phyloP scores from a whole-genome alignment of 2,113 vertebrate species.

The Sylvia atricapilla region DNA sequence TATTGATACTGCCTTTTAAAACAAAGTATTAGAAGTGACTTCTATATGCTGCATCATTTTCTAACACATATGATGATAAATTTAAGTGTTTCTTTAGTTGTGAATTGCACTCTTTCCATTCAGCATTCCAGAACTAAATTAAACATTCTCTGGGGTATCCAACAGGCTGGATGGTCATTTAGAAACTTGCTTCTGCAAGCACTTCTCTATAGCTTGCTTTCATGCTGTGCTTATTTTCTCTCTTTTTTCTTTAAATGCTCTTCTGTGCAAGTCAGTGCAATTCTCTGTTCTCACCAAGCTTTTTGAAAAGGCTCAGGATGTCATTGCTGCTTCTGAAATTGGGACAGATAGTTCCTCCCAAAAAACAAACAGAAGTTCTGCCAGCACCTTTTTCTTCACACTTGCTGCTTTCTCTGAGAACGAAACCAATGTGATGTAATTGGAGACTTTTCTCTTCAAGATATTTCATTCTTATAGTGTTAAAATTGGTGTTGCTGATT shows the following conservation, averaged over 20 bases:
- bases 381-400: background rate
- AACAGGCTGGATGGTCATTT: background rate
- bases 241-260: background rate
- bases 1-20: background rate
- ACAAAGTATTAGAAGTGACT: background rate
- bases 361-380: constrained; percentile 21
- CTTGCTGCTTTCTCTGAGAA: background rate
- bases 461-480: background rate
- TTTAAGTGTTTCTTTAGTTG: background rate
- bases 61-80: background rate
- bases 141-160: background rate
- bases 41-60: background rate
- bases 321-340: background rate
- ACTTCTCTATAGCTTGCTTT: constrained; percentile 13
- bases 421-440: background rate
- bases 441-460: background rate
- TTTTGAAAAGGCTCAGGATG: background rate
- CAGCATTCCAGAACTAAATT: background rate
- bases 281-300: background rate
- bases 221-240: constrained; percentile 28
- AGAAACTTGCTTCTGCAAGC: constrained; percentile 22
- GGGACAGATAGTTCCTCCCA: constrained; percentile 37
- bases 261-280: background rate
- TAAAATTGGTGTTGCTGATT: background rate
- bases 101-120: background rate